phyloP scores from a whole-genome alignment of 2,113 vertebrate genomes.

The Antidorcas marsupialis region DNA sequence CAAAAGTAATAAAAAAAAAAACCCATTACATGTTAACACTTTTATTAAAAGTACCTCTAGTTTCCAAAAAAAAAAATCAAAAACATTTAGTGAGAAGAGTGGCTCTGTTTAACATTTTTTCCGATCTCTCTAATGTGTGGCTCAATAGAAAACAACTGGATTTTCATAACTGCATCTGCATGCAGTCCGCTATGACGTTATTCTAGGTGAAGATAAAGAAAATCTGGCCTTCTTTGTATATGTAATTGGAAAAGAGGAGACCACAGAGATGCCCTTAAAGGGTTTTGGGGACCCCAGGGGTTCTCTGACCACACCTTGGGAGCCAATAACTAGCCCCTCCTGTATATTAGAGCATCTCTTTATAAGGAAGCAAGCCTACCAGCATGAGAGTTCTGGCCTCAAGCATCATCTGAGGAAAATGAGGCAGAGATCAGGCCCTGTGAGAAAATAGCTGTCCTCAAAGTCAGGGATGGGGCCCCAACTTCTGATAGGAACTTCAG shows the following conservation, averaged over 20 bases:
- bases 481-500: constrained; percentile 9
- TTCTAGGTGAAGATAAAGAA: background rate
- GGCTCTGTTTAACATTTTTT: background rate
- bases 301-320: background rate
- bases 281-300: background rate
- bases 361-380: background rate
- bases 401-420: background rate
- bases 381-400: background rate
- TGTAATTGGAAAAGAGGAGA: background rate
- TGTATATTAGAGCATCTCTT: background rate
- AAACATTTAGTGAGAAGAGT: background rate
- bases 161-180: background rate
- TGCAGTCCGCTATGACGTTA: background rate
- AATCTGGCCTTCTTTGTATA: background rate
- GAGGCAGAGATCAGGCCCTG: background rate
- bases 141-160: background rate
- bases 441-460: background rate
- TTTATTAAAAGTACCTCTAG: constrained; percentile 14
- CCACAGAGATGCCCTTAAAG: background rate
- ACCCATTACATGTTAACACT: background rate
- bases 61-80: background rate
- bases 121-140: background rate
- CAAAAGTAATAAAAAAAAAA: constrained; percentile 1
- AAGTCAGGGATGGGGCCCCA: background rate
- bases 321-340: background rate